A percentile compares a stretch with the other conserved stretches of the same genome.
Conservation (phyloP, 2,888 invertebrate species). For the Rhingia campestris region DNA sequence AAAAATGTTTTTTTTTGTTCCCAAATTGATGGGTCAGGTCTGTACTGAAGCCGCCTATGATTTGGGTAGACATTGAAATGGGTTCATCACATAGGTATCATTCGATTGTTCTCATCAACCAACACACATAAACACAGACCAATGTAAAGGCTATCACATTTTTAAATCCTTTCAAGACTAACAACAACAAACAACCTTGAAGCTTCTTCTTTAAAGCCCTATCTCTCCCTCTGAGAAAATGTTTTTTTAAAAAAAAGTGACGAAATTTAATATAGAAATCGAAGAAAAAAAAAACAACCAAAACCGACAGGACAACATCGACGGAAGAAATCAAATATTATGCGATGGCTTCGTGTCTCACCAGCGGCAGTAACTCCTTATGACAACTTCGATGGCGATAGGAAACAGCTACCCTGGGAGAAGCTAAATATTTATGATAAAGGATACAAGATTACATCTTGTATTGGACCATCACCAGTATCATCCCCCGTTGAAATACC, state of each 20-base stretch:
- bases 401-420: conserved; percentile 57
- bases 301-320: conserved; percentile 18
- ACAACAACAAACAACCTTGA: not conserved
- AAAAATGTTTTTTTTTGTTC: too few relatives aligned
- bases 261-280: conserved; percentile 28
- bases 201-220: not conserved
- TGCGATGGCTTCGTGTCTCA: conserved; percentile 67
- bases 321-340: conserved; percentile 59
- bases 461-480: conserved; percentile 47
- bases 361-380: conserved; percentile 63
- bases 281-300: conserved; percentile 1
- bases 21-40: too few relatives aligned
- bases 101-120: too few relatives aligned
- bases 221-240: not conserved
- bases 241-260: conserved; percentile 46
- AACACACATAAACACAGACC: conserved; percentile 44
- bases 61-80: too few relatives aligned
- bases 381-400: conserved; percentile 69
- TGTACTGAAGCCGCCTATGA: too few relatives aligned
- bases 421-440: conserved; percentile 67
- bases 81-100: too few relatives aligned
- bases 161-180: not conserved
- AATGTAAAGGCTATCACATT: not conserved
- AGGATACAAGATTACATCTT: conserved; percentile 60
- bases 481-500: conserved; percentile 31